These are phyloP conservation scores for Ochotona princeps DNA, from an alignment of 2,113 vertebrate species.

Conservation along the genomic window DNA sequence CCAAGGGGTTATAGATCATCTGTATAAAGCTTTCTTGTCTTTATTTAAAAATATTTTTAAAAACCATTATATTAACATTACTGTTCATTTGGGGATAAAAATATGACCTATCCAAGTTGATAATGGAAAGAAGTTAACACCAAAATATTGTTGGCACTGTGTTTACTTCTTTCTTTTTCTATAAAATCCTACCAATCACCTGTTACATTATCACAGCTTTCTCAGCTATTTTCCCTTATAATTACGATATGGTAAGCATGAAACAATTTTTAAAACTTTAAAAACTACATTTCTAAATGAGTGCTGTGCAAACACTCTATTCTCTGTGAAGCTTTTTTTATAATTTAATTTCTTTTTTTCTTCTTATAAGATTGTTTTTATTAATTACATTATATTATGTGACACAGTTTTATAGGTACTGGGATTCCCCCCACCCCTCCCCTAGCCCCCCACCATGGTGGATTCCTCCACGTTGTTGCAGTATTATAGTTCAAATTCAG, in stretches of 20 bases:
- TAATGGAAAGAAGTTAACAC: conserved; percentile 8
- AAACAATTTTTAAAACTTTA: background rate
- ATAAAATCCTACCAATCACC: background rate
- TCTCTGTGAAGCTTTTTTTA: too few species aligned
- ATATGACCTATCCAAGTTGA: background rate
- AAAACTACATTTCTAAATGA: too few species aligned
- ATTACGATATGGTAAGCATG: background rate
- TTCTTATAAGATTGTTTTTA: too few species aligned
- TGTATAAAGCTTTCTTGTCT: background rate
- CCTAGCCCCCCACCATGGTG: too few species aligned
- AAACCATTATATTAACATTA: background rate
- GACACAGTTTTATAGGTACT: too few species aligned
- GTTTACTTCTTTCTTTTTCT: background rate
- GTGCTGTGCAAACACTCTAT: too few species aligned
- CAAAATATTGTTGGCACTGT: background rate
- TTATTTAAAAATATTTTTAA: conserved; percentile 12
- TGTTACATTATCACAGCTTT: background rate
- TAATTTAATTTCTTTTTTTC: too few species aligned
- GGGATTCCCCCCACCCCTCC: too few species aligned
- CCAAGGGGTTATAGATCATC: background rate
- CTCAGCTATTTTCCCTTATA: background rate
- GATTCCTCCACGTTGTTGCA: too few species aligned
- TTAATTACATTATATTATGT: too few species aligned
- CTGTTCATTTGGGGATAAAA: background rate
- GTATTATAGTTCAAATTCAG: too few species aligned